Evolutionary conservation across 2,797 vertebrate genomes (phyloP).

Genomic region (Picus viridis): DNA sequence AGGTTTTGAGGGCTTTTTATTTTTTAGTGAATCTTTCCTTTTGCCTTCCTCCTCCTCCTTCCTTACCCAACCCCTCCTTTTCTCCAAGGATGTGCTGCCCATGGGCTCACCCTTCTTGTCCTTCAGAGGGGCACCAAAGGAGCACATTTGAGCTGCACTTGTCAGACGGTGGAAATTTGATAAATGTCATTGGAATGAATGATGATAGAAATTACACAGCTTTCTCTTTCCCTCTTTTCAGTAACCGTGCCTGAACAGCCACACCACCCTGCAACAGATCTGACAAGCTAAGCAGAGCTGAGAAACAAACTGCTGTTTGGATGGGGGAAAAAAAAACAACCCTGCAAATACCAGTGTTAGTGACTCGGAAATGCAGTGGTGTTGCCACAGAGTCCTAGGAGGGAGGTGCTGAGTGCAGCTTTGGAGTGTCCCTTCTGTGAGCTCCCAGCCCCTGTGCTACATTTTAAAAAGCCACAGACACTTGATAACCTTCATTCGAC

Average conservation of each 20-base stretch:
- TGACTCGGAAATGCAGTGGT: neutral
- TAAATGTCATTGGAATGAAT: slow-evolving; percentile 65
- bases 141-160: neutral
- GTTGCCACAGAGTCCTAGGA: neutral
- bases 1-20: neutral
- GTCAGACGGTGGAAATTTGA: slow-evolving; percentile 65
- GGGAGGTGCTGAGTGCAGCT: neutral
- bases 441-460: neutral
- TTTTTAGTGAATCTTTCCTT: neutral
- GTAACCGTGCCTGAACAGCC: slow-evolving; percentile 38
- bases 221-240: slow-evolving; percentile 28
- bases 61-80: neutral
- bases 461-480: neutral
- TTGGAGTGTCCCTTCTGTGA: neutral
- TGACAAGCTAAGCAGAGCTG: slow-evolving; percentile 61
- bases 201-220: slow-evolving; percentile 61
- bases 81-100: neutral
- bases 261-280: neutral
- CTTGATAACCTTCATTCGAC: neutral
- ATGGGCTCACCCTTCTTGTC: slow-evolving; percentile 14
- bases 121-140: slow-evolving; percentile 27
- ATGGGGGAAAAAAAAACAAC: neutral
- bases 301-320: slow-evolving; percentile 38
- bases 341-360: neutral
- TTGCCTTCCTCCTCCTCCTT: neutral